phyloP scores from a whole-genome alignment of 2,888 invertebrate species.

The Leptogaster cylindrica region DNA sequence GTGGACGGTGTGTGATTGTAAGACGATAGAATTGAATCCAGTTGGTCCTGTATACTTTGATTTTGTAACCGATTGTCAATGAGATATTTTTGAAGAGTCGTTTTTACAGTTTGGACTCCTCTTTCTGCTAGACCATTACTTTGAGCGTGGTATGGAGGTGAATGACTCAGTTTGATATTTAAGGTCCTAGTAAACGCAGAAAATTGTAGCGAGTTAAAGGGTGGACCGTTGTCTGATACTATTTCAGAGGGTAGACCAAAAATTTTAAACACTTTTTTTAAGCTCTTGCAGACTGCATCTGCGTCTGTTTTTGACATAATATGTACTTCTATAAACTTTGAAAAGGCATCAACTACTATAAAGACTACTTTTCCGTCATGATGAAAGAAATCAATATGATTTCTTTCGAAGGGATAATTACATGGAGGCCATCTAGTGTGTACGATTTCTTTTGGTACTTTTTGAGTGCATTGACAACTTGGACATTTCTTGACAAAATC shows the following conservation, averaged over 20 bases:
- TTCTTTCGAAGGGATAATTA: not conserved
- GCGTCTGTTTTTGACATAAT: not conserved
- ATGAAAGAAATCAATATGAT: conserved; percentile 6
- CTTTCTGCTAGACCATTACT: not conserved
- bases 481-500: too few relatives aligned
- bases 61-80: not conserved
- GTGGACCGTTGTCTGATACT: conserved; percentile 8
- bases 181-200: not conserved
- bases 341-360: not conserved
- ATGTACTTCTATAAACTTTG: not conserved
- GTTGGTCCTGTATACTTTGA: too few relatives aligned
- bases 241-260: conserved; percentile 6
- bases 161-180: not conserved
- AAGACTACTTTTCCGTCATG: not conserved
- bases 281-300: not conserved
- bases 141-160: not conserved
- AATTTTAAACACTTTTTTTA: not conserved
- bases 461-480: too few relatives aligned
- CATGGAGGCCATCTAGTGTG: not conserved
- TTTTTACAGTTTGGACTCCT: conserved; percentile 1
- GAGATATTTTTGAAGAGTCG: not conserved
- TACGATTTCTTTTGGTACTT: too few relatives aligned
- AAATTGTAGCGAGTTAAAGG: not conserved
- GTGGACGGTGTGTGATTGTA: too few relatives aligned
- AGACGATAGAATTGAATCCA: too few relatives aligned